A percentile compares a stretch with the other conserved stretches of the same genome.
These are phyloP conservation scores for Pteruthius melanotis DNA, from an alignment of 2,113 vertebrate genomes.

Conservation along the genomic window DNA sequence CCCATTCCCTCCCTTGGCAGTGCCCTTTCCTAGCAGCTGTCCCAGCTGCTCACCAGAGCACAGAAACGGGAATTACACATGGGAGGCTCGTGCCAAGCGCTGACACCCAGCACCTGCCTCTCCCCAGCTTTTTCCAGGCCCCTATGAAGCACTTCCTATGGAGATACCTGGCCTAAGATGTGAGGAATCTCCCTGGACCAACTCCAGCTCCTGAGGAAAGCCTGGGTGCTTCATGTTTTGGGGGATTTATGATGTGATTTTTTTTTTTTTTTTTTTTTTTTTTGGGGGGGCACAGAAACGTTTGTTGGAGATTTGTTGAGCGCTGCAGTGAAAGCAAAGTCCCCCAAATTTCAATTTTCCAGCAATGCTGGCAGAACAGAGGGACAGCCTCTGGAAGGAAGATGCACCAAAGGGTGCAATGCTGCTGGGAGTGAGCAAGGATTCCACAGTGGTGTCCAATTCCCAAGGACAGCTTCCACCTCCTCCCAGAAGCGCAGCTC, in stretches of 20 bases:
- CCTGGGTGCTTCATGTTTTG: not conserved
- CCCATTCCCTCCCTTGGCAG: not conserved
- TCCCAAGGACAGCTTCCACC: not conserved
- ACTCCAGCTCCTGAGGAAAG: not conserved
- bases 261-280: not conserved
- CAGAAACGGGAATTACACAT: not conserved
- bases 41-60: not conserved
- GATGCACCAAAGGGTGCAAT: not conserved
- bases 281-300: accelerated
- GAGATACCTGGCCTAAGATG: not conserved
- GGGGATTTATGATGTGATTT: not conserved
- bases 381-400: not conserved
- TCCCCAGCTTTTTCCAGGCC: not conserved
- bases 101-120: not conserved
- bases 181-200: not conserved
- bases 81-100: accelerated
- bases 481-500: not conserved
- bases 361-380: not conserved
- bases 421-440: not conserved
- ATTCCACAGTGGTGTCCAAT: not conserved
- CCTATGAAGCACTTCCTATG: not conserved
- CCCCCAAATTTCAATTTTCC: not conserved
- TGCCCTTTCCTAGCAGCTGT: not conserved
- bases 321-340: accelerated
- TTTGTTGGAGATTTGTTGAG: not conserved